Percentiles rank a stretch among this genome's conserved stretches.
phyloP scores from a whole-genome alignment of 2,888 invertebrate genomes.

The Drosophila setosimentum region DNA sequence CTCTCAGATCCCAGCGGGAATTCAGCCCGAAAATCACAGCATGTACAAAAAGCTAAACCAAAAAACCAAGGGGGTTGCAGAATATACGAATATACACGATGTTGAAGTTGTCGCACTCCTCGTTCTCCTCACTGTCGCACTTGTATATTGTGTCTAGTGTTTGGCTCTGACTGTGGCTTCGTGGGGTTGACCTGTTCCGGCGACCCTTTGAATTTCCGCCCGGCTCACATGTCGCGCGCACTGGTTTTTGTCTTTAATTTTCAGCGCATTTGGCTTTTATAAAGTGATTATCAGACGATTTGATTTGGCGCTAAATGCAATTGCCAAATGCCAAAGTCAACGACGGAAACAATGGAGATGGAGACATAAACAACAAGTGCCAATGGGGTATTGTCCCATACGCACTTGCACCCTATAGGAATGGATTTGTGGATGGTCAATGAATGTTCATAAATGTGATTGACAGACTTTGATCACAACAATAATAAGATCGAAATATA shows the following conservation, averaged over 20 bases:
- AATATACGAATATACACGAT: conserved; percentile 2
- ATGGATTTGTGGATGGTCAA: background rate
- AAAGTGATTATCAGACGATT: conserved; percentile 85
- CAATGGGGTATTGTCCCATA: conserved; percentile 6
- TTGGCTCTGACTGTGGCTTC: conserved; percentile 33
- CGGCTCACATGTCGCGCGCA: conserved; percentile 65
- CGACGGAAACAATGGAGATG: conserved; percentile 48
- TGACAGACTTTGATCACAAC: background rate
- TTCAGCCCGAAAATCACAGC: conserved; percentile 80
- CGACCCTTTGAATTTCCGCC: conserved; percentile 11
- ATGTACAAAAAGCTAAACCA: conserved; percentile 32
- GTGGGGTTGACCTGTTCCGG: conserved; percentile 43
- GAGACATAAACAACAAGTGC: conserved; percentile 8
- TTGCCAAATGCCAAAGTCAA: conserved; percentile 80
- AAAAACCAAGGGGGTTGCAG: background rate
- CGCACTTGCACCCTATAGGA: background rate
- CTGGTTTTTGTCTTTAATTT: conserved; percentile 81
- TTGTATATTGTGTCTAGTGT: conserved; percentile 41
- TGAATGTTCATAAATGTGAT: background rate
- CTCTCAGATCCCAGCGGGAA: conserved; percentile 83
- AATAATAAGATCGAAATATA: background rate
- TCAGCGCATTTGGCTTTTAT: conserved; percentile 84
- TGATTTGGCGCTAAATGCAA: conserved; percentile 85
- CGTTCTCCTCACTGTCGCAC: conserved; percentile 14
- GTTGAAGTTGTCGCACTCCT: conserved; percentile 17